Percentiles rank a stretch among this genome's conserved stretches.
Evolutionary conservation across 2,797 vertebrate genomes (phyloP).

Genomic region (Semaprochilodus insignis): DNA sequence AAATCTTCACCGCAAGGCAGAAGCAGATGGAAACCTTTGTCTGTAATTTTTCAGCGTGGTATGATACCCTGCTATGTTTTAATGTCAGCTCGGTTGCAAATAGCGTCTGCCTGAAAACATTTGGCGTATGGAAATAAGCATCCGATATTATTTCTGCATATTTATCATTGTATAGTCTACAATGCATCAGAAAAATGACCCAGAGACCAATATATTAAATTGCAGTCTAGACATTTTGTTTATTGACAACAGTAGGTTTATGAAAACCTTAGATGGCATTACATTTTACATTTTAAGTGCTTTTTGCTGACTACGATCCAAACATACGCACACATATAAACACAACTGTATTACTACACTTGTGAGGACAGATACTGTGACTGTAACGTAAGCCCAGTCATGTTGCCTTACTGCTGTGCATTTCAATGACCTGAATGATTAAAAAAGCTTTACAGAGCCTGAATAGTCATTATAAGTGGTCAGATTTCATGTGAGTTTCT

Average conservation of each 20-base stretch:
- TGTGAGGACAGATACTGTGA: not conserved
- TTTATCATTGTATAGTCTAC: conserved; percentile 53
- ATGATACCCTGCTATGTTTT: conserved; percentile 44
- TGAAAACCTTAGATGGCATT: conserved; percentile 35
- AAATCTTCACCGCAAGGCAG: conserved; percentile 27
- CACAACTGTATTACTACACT: conserved; percentile 8
- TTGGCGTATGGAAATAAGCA: conserved; percentile 46
- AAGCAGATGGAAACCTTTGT: conserved; percentile 45
- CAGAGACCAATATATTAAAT: conserved; percentile 48
- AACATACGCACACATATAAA: conserved; percentile 5
- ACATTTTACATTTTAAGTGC: conserved; percentile 43
- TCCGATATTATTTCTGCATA: conserved; percentile 41
- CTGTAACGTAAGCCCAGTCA: not conserved
- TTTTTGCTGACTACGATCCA: conserved; percentile 18
- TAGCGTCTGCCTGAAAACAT: conserved; percentile 50
- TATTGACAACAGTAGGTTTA: conserved; percentile 53
- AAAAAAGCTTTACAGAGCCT: too few species aligned
- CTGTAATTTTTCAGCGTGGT: conserved; percentile 48
- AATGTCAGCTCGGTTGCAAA: conserved; percentile 48
- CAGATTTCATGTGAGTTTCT: too few species aligned
- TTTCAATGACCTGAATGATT: not conserved
- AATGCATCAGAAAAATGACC: conserved; percentile 45
- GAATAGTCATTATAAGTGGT: too few species aligned
- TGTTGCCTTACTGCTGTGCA: not conserved
- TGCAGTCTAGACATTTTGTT: conserved; percentile 53